phyloP scores from a whole-genome alignment of 2,888 invertebrate species.

The Euplagia quadripunctaria region DNA sequence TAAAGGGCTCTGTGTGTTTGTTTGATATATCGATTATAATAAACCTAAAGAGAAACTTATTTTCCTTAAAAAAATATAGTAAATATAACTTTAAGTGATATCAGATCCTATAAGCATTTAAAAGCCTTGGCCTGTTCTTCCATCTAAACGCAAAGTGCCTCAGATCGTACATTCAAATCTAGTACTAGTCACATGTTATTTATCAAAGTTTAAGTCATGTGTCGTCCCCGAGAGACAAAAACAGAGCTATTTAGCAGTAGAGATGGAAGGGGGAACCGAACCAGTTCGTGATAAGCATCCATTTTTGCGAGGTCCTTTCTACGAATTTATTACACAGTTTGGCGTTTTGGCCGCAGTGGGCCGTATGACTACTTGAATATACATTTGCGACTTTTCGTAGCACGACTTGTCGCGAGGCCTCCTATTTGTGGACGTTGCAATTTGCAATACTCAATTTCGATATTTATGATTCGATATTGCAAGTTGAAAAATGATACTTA shows the following conservation, averaged over 20 bases:
- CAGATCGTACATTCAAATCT: conserved; percentile 22
- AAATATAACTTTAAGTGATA: not conserved
- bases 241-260: conserved; percentile 59
- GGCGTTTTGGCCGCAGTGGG: conserved; percentile 58
- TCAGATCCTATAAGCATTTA: not conserved
- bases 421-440: conserved; percentile 1
- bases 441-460: not conserved
- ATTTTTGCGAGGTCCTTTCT: conserved; percentile 59
- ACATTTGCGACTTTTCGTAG: conserved; percentile 7
- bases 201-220: conserved; percentile 38
- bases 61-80: too few species aligned
- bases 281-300: conserved; percentile 69
- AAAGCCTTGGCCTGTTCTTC: not conserved
- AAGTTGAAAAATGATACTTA: conserved; percentile 13
- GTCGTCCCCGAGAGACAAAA: conserved; percentile 55
- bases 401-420: conserved; percentile 11
- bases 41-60: too few species aligned
- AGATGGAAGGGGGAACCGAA: conserved; percentile 43
- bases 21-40: too few species aligned
- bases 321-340: conserved; percentile 65
- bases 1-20: too few species aligned
- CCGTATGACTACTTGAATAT: conserved; percentile 20
- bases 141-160: not conserved
- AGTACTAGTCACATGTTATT: conserved; percentile 23
- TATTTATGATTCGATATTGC: conserved; percentile 5